Percentiles rank a stretch among this genome's conserved stretches.
Evolutionary conservation across 2,888 invertebrate genomes (phyloP).

Genomic region (Agrochola macilenta): DNA sequence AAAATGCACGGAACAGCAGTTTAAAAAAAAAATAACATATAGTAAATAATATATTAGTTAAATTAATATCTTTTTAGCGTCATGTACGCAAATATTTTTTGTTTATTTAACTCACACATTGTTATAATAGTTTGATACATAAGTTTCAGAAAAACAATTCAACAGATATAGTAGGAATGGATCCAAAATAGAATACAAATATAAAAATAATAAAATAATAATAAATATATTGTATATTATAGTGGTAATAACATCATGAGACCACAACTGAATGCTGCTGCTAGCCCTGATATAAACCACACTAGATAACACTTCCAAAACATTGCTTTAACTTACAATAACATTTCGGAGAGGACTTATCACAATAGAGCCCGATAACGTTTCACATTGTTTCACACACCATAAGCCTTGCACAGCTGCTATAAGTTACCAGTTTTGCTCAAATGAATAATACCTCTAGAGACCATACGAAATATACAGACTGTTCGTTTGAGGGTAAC

Average conservation of each 20-base stretch:
- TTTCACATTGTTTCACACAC: slow-evolving; percentile 59
- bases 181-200: slow-evolving; percentile 6
- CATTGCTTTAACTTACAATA: slow-evolving; percentile 63
- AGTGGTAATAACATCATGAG: slow-evolving; percentile 10
- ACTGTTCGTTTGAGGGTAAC: slow-evolving; percentile 8
- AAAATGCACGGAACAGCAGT: too few relatives aligned
- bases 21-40: too few relatives aligned
- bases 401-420: slow-evolving; percentile 48
- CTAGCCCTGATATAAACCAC: slow-evolving; percentile 39
- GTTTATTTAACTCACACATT: background rate
- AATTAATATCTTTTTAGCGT: background rate
- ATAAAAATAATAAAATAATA: too few relatives aligned
- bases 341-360: slow-evolving; percentile 55
- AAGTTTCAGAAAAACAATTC: background rate
- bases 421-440: slow-evolving; percentile 56
- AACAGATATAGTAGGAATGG: background rate
- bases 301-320: slow-evolving; percentile 60
- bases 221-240: too few relatives aligned
- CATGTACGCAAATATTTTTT: background rate
- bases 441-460: slow-evolving; percentile 48
- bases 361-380: slow-evolving; percentile 60
- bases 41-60: background rate
- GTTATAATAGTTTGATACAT: background rate
- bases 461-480: slow-evolving; percentile 12
- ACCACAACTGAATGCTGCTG: slow-evolving; percentile 11